Conservation (phyloP, 2,888 invertebrate genomes). For the Ectemnius cavifrons region DNA sequence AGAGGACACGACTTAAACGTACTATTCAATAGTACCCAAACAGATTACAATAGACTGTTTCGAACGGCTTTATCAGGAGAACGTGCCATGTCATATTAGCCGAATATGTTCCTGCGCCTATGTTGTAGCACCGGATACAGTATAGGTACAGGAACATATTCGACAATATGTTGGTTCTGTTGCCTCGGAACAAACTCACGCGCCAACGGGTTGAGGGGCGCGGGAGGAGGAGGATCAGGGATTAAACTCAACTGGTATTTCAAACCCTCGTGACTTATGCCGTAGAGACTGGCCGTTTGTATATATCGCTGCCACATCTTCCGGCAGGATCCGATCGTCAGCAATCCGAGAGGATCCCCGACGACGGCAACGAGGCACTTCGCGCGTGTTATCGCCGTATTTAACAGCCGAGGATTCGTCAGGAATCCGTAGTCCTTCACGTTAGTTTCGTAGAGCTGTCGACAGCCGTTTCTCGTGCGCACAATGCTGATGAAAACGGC, state of each 20-base stretch:
- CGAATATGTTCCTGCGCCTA: no score
- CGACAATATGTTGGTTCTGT: constrained; percentile 42
- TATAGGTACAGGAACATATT: constrained; percentile 54
- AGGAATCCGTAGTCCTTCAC: constrained; percentile 88
- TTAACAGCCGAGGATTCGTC: constrained; percentile 89
- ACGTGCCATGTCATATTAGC: no score
- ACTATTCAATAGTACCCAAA: no score
- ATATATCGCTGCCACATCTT: constrained; percentile 90
- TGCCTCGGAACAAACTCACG: constrained; percentile 88
- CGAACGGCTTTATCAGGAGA: no score
- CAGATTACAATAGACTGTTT: no score
- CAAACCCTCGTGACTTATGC: constrained; percentile 54
- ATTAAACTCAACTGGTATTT: constrained; percentile 36
- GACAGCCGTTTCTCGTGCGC: constrained; percentile 86
- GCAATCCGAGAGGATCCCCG: constrained; percentile 90
- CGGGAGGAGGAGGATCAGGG: constrained; percentile 29
- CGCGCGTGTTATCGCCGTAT: constrained; percentile 90
- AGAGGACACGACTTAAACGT: no score
- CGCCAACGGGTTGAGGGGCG: constrained; percentile 87
- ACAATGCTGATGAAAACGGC: constrained; percentile 90
- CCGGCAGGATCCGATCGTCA: constrained; percentile 88
- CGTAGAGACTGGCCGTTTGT: constrained; percentile 74
- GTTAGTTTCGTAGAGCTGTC: constrained; percentile 79
- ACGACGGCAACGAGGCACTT: constrained; percentile 91
- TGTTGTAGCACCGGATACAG: constrained; percentile 40